Base-by-base conservation (phyloP, 2,888 invertebrate species). In the Ernsta delagoae region DNA sequence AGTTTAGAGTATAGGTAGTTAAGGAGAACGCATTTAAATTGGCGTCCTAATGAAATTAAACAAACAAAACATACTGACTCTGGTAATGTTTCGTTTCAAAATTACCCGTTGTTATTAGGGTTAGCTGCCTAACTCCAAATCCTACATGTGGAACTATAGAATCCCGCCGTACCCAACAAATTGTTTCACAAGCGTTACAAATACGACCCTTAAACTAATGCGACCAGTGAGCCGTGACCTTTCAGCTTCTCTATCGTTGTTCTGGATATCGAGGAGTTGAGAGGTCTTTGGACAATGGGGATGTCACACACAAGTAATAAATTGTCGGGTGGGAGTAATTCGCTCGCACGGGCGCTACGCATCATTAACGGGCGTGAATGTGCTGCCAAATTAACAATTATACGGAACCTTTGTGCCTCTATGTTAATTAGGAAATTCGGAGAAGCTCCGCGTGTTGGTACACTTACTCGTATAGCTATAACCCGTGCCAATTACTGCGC, bases 331-430 rank as follows among this genome's bases (percentile, higher is more conserved):
- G 76, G 78, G 76, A 78, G 77, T 77, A 80, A 79, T 80, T 78
- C 78, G 72, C 79, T 75, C 74, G 80, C 77, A 78, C 81, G 83
- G 79, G 80, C 73, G 77, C 75, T 74, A 84, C 88, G 89, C 88
- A 82, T 90, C 91, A 91, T 91, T 90, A 90, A 86, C 82, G 81
- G 78, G 81, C 80, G 79, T 84, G 89, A 88, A 89, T 88, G 87
- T 87, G 87, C 82, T 84, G 84, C 87, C 89, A 90, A 91, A 90
- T 91, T 90, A 90, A 90, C 91, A 91, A 91, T 91, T 91, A 91
- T 83, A 80, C 79, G 79, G 80, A 82, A 80, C 83, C 85, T 84
- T 81, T 79, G 83, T 81, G 84, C 85, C 81, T 85, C 82, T 86
- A 85, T 85, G 89, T 85, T 91, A 90, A 90, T 91, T 90, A 89